Evolutionary conservation across 2,797 vertebrate genomes (phyloP).

Genomic region (Poliocrania exsul): DNA sequence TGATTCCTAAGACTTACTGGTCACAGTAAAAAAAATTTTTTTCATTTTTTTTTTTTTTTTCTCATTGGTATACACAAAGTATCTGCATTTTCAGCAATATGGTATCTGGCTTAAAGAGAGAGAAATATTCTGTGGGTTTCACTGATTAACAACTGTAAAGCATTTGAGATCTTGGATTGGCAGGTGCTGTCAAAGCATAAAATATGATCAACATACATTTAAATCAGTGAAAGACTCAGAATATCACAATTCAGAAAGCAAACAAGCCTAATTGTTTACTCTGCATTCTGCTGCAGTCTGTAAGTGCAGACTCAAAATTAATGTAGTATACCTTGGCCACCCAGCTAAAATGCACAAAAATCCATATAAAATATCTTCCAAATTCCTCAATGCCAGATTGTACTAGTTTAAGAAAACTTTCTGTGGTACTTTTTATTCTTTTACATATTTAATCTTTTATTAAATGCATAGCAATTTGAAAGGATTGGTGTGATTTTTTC

Average conservation of each 20-base stretch:
- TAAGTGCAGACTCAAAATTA: constrained; percentile 40
- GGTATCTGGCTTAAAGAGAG: not conserved
- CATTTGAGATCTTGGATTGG: not conserved
- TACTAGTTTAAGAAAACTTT: constrained; percentile 25
- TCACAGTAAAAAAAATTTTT: not conserved
- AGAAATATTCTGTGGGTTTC: not conserved
- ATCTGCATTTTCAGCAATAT: not conserved
- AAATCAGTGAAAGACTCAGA: not conserved
- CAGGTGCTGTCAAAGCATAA: not conserved
- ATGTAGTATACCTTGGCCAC: constrained; percentile 17
- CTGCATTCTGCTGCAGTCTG: not conserved
- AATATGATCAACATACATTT: not conserved
- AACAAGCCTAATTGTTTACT: constrained; percentile 40
- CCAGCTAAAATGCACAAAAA: constrained; percentile 60
- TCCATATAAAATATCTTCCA: constrained; percentile 55
- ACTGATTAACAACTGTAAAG: not conserved
- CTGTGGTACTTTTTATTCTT: not conserved
- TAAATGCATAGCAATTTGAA: not conserved
- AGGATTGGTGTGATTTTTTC: not conserved
- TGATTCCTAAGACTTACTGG: not conserved
- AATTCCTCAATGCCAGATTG: constrained; percentile 23
- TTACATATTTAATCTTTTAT: not conserved
- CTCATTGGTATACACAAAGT: not conserved
- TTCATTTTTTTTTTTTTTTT: not conserved
- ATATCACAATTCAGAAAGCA: constrained; percentile 4